Conservation (phyloP, 2,888 invertebrate genomes). For the Philaethria dido region DNA sequence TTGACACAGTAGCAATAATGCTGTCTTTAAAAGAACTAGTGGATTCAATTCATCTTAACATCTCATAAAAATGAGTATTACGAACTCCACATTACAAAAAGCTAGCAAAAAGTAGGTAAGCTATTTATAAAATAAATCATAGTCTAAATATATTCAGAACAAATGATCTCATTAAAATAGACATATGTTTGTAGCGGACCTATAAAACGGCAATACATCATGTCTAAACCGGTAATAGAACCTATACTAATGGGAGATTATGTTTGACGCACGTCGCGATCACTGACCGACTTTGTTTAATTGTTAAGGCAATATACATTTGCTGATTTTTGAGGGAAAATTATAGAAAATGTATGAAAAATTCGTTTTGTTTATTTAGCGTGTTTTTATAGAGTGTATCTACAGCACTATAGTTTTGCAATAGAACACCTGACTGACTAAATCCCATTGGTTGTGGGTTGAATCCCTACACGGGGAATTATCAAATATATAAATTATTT, state of each 20-base stretch:
- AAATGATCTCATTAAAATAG: conserved; percentile 13
- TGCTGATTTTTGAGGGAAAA: not conserved
- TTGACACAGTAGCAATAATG: too few species aligned
- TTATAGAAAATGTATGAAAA: too few species aligned
- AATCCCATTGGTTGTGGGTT: too few species aligned
- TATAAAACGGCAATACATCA: conserved; percentile 34
- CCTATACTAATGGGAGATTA: conserved; percentile 28
- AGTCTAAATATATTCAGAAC: conserved; percentile 1
- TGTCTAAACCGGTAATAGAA: conserved; percentile 31
- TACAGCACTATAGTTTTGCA: too few species aligned
- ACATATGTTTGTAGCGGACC: conserved; percentile 1
- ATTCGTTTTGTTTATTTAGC: too few species aligned
- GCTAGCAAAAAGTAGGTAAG: not conserved
- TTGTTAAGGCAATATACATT: conserved; percentile 29
- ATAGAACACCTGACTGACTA: too few species aligned
- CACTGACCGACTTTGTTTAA: conserved; percentile 33
- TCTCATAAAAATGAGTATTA: too few species aligned
- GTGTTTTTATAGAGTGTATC: too few species aligned
- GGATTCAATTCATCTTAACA: too few species aligned
- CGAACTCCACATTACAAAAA: not conserved
- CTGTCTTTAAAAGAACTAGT: too few species aligned
- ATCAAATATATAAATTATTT: too few species aligned
- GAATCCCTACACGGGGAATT: too few species aligned
- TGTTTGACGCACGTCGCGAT: conserved; percentile 30
- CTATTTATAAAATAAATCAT: conserved; percentile 2